A percentile compares a stretch with the other conserved stretches of the same genome.
Conservation (phyloP, 2,113 vertebrate genomes). For the Syngnathus typhle region DNA sequence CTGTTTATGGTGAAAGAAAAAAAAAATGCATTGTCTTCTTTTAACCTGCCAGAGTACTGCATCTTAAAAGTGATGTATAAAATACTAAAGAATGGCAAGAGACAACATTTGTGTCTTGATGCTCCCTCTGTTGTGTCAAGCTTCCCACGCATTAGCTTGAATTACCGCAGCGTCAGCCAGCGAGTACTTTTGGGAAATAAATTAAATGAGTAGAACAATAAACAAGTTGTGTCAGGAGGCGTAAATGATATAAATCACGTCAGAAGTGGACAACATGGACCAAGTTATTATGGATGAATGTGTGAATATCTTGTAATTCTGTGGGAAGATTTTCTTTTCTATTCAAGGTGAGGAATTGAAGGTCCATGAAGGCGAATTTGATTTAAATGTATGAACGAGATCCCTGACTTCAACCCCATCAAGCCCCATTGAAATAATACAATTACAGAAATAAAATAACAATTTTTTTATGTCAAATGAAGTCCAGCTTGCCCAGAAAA, state of each 20-base stretch:
- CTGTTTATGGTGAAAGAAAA: too few relatives aligned
- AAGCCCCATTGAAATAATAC: too few relatives aligned
- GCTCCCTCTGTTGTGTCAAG: conserved; percentile 5
- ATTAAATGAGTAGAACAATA: conserved; percentile 3
- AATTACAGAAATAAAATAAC: too few relatives aligned
- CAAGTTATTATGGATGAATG: not conserved
- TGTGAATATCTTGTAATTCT: not conserved
- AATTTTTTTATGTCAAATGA: too few relatives aligned
- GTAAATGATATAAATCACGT: not conserved
- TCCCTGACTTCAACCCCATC: too few relatives aligned
- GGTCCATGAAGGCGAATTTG: too few relatives aligned
- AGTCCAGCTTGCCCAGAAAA: too few relatives aligned
- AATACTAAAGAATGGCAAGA: not conserved
- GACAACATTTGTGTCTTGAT: not conserved
- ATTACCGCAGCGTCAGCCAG: not conserved
- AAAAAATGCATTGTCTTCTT: too few relatives aligned
- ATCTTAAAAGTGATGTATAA: not conserved
- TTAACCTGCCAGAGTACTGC: not conserved
- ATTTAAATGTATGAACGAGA: too few relatives aligned
- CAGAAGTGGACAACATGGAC: not conserved
- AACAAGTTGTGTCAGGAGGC: not conserved
- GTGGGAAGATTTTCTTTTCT: not conserved
- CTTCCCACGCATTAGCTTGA: conserved; percentile 1
- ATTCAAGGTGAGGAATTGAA: too few relatives aligned
- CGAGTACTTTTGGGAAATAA: not conserved